phyloP scores from a whole-genome alignment of 2,888 invertebrate genomes.

The Hipparchia sbordonii region DNA sequence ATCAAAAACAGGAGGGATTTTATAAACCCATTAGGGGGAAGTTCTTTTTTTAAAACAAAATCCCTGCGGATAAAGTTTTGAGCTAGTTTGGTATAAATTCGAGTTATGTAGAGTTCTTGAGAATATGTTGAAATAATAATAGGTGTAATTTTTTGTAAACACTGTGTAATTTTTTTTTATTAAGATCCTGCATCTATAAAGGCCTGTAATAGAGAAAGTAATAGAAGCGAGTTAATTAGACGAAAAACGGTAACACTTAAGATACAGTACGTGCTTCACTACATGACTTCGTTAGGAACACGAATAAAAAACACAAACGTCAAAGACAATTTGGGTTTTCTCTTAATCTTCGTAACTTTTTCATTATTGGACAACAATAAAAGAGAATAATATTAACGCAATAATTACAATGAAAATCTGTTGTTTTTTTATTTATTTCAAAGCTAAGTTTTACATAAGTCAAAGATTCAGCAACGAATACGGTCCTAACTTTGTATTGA shows the following conservation, averaged over 20 bases:
- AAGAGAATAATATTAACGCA: no score
- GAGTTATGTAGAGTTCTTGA: no score
- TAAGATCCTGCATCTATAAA: neutral
- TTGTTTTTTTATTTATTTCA: no score
- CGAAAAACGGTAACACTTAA: conserved; percentile 6
- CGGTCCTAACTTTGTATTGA: neutral
- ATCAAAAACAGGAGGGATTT: no score
- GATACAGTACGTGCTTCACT: conserved; percentile 2
- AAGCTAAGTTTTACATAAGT: neutral
- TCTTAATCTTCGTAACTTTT: neutral
- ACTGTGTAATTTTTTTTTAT: no score
- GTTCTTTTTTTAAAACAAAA: no score
- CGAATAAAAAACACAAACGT: neutral
- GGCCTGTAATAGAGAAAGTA: neutral
- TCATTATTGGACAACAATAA: neutral
- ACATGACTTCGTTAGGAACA: conserved; percentile 13
- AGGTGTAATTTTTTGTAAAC: no score
- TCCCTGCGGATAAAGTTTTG: no score
- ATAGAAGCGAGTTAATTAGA: conserved; percentile 2
- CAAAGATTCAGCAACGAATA: neutral
- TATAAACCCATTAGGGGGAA: no score
- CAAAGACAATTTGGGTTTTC: neutral
- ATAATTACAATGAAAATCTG: no score
- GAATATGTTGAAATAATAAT: no score
- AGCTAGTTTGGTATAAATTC: no score